Evolutionary conservation across 2,888 invertebrate species (phyloP), one percentile per base, ranked within the genome.

Genomic region (Platypus cylindrus): DNA sequence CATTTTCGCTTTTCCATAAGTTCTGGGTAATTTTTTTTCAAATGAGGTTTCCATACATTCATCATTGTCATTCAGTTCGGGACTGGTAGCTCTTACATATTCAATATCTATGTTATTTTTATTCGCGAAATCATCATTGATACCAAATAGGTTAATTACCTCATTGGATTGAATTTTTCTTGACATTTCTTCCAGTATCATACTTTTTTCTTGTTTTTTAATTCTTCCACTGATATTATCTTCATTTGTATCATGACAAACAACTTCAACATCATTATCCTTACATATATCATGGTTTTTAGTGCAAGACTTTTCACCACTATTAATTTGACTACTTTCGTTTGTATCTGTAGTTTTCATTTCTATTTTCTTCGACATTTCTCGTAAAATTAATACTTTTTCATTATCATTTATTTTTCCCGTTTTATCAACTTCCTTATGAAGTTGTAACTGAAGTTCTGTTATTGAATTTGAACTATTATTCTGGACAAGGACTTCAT

Each of bases 211-310:
- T 17, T 3, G 8, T 16, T 17, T 24, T 14, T 3, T 30, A 8
- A 14, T 39, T 25, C 12, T n/a, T n/a, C 32, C 17, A 18, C 36
- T 39, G 17, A 33, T 30, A 29, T 38, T 32, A 28, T 27, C 13
- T 14, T 30, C 3, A 24, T 39, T 32, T 13, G 5, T 18, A 11
- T 28, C 11, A 14, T 20, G 34, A 9, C 16, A 22, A 8, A 14
- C 34, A 22, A n/a, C n/a, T n/a, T n/a, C n/a, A n/a, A n/a, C n/a
- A n/a, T n/a, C n/a, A n/a, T n/a, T n/a, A n/a, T n/a, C n/a, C n/a
- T n/a, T n/a, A n/a, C n/a, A n/a, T n/a, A n/a, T n/a, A n/a, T n/a
- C n/a, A n/a, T n/a, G n/a, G n/a, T n/a, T n/a, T n/a, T n/a, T 29
- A 5, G 29, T 29, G 7, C 9, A 29, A 29, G 32, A n/a, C 15